Base-by-base conservation (phyloP, 2,113 vertebrate species). In the Rhombomys opimus region DNA sequence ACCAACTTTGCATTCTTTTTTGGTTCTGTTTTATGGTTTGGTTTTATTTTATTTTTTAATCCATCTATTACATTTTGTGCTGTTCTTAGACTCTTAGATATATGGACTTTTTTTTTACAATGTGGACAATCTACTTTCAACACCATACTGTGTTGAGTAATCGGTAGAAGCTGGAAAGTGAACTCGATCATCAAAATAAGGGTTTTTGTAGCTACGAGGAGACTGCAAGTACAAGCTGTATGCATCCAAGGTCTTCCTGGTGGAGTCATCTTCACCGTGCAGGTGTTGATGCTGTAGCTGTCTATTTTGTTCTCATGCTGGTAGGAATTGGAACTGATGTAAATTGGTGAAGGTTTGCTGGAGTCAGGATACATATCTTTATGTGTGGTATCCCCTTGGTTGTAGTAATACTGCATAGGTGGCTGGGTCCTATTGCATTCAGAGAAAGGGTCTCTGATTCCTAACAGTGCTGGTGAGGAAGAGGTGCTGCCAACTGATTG, bases 371-470 rank as follows among this genome's bases (percentile, higher is more conserved):
- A 99, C 82, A 99, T 99, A 95, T 99, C 99, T 99, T 99, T 99
- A 85, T 99, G 99, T 95, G 98, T 98, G 98, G 98, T 98, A 95
- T 99, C 99, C 52, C 99, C 99, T 98, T 99, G 99, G 99, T 98
- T 99, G 96, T 99, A 99, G 98, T 99, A 99, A 99, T 99, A 99
- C 99, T 99, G 99, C 99, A 99, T 99, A 99, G 99, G 98, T 96
- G 99, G 98, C 97, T 99, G 99, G 9, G 99, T 98, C 97, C 99
- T 99, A 97, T 99, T 99, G 30, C 99, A 99, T 73, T 99, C 99
- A 81, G 99, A 99, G 97, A 98, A 99, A 97, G 99, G 99, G 95
- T 99, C 99, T 98, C 99, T 98, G 97, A 99, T 99, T 97, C 99
- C 99, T 98, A 99, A 97, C 97, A 99, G 97, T 65, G 99, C 99